These are phyloP conservation scores for Raja brachyura DNA, from an alignment of 2,113 vertebrate species.

Conservation along the genomic window DNA sequence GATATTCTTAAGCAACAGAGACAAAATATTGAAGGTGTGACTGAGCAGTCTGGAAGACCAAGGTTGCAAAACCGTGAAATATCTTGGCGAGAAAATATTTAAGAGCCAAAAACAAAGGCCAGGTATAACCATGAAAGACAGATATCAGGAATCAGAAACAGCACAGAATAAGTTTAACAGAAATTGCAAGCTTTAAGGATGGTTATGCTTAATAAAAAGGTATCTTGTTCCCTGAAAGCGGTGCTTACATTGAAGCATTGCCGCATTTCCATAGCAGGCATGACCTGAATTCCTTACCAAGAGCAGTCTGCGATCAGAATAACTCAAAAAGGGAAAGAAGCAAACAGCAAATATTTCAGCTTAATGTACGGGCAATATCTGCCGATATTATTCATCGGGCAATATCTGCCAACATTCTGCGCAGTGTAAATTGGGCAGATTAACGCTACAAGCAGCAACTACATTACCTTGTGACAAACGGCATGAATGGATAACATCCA, in stretches of 20 bases:
- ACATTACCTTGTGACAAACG: slow-evolving; percentile 81
- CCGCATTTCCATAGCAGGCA: too few relatives aligned
- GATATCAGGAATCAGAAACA: background rate
- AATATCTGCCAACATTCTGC: background rate
- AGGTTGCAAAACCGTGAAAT: too few relatives aligned
- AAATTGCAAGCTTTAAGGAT: background rate
- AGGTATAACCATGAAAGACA: background rate
- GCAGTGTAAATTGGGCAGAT: background rate
- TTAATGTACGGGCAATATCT: background rate
- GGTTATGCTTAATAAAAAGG: background rate
- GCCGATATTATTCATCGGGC: background rate
- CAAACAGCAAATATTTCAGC: background rate
- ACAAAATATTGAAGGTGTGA: too few relatives aligned
- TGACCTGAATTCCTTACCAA: background rate
- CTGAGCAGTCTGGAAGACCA: too few relatives aligned
- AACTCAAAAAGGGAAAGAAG: background rate
- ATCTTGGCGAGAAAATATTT: too few relatives aligned
- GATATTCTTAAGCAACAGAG: too few relatives aligned
- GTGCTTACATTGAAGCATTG: too few relatives aligned
- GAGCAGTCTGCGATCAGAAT: background rate
- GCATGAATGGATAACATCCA: slow-evolving; percentile 67
- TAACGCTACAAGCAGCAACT: background rate
- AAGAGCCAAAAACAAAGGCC: background rate
- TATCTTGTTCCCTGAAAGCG: too few relatives aligned
- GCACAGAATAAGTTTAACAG: background rate